Evolutionary conservation across 2,113 vertebrate species (phyloP).

Genomic region (Malurus alboscapulatus): DNA sequence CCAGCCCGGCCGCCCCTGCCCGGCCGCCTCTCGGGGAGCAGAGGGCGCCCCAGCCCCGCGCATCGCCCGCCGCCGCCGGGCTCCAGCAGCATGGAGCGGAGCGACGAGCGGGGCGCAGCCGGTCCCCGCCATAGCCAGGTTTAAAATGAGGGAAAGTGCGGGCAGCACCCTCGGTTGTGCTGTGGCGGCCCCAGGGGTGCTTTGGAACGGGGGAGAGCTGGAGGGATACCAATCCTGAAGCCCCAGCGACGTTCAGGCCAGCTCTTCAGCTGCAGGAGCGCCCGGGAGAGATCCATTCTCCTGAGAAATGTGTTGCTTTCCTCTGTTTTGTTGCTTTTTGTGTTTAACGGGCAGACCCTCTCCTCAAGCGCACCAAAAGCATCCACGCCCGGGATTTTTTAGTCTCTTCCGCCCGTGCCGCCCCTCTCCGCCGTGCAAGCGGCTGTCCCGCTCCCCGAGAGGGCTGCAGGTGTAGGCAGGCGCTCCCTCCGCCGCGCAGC

Average conservation of each 20-base stretch:
- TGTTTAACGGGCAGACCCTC: background rate
- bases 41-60: constrained; percentile 64
- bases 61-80: background rate
- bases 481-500: background rate
- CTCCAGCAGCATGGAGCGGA: background rate
- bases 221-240: background rate
- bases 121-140: background rate
- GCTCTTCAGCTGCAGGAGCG: background rate
- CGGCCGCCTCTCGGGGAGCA: background rate
- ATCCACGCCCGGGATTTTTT: background rate
- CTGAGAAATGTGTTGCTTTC: background rate
- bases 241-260: background rate
- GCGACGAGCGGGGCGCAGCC: background rate
- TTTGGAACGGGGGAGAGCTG: background rate
- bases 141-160: background rate
- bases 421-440: background rate
- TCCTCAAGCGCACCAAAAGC: background rate
- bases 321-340: background rate
- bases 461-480: background rate
- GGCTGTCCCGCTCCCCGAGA: background rate
- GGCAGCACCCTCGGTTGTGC: background rate
- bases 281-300: background rate
- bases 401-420: background rate
- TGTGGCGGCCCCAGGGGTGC: background rate
- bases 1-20: background rate